phyloP scores from a whole-genome alignment of 2,888 invertebrate species.

The Nomada hirtipes region DNA sequence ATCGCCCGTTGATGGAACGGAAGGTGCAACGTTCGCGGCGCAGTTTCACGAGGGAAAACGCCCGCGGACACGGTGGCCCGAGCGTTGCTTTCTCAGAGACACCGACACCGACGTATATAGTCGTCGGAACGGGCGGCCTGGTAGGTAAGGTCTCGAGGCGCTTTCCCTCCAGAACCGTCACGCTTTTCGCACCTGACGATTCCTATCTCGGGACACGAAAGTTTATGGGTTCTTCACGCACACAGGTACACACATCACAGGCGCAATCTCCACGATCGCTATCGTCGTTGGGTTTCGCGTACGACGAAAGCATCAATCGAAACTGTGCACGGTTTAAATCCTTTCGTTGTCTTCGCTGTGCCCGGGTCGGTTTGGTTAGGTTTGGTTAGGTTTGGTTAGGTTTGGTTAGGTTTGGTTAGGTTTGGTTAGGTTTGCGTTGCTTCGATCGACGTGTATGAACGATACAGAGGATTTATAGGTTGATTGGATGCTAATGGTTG shows the following conservation, averaged over 20 bases:
- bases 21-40: slow-evolving; percentile 15
- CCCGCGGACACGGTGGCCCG: slow-evolving; percentile 34
- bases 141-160: slow-evolving; percentile 73
- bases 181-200: slow-evolving; percentile 83
- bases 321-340: slow-evolving; percentile 68
- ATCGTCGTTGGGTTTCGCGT: slow-evolving; percentile 72
- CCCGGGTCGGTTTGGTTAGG: slow-evolving; percentile 21
- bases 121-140: slow-evolving; percentile 53
- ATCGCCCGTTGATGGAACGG: not conserved
- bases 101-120: slow-evolving; percentile 51
- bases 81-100: slow-evolving; percentile 61
- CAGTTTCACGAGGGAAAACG: slow-evolving; percentile 51
- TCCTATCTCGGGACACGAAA: slow-evolving; percentile 79
- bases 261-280: slow-evolving; percentile 66
- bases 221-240: slow-evolving; percentile 75
- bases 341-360: not conserved
- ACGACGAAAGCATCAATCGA: slow-evolving; percentile 77
- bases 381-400: no score
- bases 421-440: no score
- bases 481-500: slow-evolving; percentile 21
- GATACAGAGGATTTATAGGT: slow-evolving; percentile 39
- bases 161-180: slow-evolving; percentile 83
- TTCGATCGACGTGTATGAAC: slow-evolving; percentile 32
- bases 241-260: slow-evolving; percentile 57
- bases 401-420: no score